Conservation (phyloP, 2,113 vertebrate species). For the Corythoichthys intestinalis region DNA sequence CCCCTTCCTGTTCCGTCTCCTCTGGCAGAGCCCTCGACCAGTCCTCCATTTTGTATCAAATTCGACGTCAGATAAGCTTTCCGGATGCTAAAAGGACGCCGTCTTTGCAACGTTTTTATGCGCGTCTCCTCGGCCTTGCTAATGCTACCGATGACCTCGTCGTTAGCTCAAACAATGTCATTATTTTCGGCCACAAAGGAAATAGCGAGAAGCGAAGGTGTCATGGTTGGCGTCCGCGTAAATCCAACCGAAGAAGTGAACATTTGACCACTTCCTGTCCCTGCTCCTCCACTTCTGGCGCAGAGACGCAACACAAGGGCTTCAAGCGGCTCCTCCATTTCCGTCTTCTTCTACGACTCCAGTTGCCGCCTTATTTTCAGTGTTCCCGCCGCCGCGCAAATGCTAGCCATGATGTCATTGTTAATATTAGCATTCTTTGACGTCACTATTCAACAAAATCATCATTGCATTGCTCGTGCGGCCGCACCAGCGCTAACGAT, state of each 20-base stretch:
- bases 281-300: not conserved
- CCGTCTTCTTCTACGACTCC: too few relatives aligned
- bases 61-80: not conserved
- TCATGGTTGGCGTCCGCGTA: not conserved
- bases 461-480: too few relatives aligned
- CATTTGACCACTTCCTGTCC: not conserved
- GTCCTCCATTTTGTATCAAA: slow-evolving; percentile 60
- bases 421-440: too few relatives aligned
- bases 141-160: not conserved
- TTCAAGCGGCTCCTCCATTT: not conserved
- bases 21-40: slow-evolving; percentile 13
- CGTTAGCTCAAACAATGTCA: not conserved
- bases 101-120: not conserved
- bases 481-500: too few relatives aligned
- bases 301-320: not conserved
- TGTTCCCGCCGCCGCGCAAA: not conserved
- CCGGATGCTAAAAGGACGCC: not conserved
- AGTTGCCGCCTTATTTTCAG: not conserved
- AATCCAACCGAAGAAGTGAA: not conserved
- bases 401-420: not conserved
- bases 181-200: not conserved
- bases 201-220: not conserved
- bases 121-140: not conserved
- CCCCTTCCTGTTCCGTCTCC: slow-evolving; percentile 45
- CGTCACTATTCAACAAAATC: too few relatives aligned